Percentiles rank a stretch among this genome's conserved stretches.
Evolutionary conservation across 2,113 vertebrate genomes (phyloP).

Genomic region (Blennius ocellaris): DNA sequence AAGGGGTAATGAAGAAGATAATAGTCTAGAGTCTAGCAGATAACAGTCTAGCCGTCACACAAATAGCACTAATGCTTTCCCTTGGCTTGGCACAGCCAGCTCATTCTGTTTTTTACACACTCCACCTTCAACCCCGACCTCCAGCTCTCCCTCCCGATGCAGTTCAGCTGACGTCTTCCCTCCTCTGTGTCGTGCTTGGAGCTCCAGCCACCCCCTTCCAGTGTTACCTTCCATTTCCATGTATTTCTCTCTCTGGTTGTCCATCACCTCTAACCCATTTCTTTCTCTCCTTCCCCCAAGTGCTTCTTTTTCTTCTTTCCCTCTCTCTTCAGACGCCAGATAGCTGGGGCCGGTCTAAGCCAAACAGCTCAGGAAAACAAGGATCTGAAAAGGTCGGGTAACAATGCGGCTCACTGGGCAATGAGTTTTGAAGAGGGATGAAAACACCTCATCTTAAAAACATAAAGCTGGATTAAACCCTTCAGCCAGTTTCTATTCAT

Average conservation of each 20-base stretch:
- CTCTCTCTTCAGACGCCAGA: constrained; percentile 62
- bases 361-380: constrained; percentile 66
- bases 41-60: constrained; percentile 60
- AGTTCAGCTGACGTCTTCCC: constrained; percentile 48
- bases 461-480: constrained; percentile 55
- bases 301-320: constrained; percentile 28
- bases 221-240: constrained; percentile 48
- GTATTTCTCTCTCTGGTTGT: constrained; percentile 53
- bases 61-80: constrained; percentile 56
- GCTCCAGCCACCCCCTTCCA: constrained; percentile 54
- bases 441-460: constrained; percentile 58
- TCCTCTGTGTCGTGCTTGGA: constrained; percentile 44
- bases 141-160: constrained; percentile 32
- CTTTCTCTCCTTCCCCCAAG: constrained; percentile 59
- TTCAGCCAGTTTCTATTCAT: constrained; percentile 25
- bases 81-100: constrained; percentile 55
- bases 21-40: constrained; percentile 56
- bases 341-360: constrained; percentile 52
- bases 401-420: constrained; percentile 51
- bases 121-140: constrained; percentile 68
- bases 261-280: constrained; percentile 67
- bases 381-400: constrained; percentile 56
- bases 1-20: constrained; percentile 64
- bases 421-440: constrained; percentile 51
- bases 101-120: constrained; percentile 59